Percentiles rank a stretch among this genome's conserved stretches.
Conservation (phyloP, 2,113 vertebrate genomes). For the Grantiella picta region DNA sequence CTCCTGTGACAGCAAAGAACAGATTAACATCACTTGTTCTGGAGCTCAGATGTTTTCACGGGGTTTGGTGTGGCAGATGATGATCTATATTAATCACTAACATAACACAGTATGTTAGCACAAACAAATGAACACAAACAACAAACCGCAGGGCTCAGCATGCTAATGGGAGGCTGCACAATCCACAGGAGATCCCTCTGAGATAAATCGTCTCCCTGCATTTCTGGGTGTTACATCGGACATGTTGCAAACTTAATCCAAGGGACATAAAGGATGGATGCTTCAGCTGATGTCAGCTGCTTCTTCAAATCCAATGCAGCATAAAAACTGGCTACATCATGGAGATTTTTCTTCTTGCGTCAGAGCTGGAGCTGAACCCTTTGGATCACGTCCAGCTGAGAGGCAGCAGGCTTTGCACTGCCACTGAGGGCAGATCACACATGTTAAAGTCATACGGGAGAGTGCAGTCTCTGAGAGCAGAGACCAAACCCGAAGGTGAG, state of each 20-base stretch:
- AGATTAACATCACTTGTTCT: not conserved
- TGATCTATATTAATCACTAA: not conserved
- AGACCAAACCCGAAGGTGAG: not conserved
- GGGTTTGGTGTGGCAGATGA: not conserved
- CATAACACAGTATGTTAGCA: not conserved
- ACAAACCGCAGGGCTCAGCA: not conserved
- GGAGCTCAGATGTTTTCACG: not conserved
- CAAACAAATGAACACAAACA: constrained; percentile 14
- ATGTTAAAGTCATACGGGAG: not conserved
- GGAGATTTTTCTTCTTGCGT: not conserved
- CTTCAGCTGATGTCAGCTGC: constrained; percentile 14
- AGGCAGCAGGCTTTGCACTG: not conserved
- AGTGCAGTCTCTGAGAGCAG: not conserved
- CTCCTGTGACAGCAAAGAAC: not conserved
- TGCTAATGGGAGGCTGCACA: not conserved
- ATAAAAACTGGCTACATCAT: not conserved
- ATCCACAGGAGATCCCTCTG: not conserved
- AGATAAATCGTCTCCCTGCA: not conserved
- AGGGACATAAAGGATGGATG: not conserved
- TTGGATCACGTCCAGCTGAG: not conserved
- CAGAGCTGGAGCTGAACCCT: not conserved
- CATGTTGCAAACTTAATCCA: not conserved
- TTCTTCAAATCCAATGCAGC: constrained; percentile 17
- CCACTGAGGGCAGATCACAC: not conserved
- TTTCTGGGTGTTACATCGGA: not conserved